Conservation (phyloP, 2,113 vertebrate species). For the Chinchilla lanigera region DNA sequence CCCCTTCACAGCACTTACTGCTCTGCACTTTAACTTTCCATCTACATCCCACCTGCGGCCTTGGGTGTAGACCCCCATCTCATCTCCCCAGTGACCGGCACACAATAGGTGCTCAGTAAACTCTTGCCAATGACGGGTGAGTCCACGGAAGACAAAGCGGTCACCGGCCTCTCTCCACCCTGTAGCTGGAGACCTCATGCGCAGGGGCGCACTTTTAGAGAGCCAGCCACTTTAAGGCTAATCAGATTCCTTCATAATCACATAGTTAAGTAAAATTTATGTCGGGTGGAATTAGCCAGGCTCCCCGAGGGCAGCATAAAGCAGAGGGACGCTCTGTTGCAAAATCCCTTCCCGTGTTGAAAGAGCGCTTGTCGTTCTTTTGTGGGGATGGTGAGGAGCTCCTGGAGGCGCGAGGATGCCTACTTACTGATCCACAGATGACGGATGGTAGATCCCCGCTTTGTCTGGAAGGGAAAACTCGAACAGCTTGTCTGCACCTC, state of each 20-base stretch:
- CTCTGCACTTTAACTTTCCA: fast-evolving
- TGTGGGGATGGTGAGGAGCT: slow-evolving; percentile 82
- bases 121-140: fast-evolving
- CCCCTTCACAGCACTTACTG: fast-evolving
- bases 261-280: slow-evolving; percentile 92
- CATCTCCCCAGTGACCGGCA: not conserved
- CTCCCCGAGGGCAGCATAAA: slow-evolving; percentile 87
- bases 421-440: slow-evolving; percentile 90
- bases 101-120: slow-evolving; percentile 23
- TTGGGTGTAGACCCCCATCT: not conserved
- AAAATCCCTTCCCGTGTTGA: slow-evolving; percentile 80
- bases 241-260: slow-evolving; percentile 88
- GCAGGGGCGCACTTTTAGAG: not conserved
- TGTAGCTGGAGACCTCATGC: fast-evolving
- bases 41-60: fast-evolving
- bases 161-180: fast-evolving
- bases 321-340: slow-evolving; percentile 82
- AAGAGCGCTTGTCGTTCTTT: slow-evolving; percentile 87
- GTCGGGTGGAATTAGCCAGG: slow-evolving; percentile 87
- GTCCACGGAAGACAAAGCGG: not conserved
- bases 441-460: slow-evolving; percentile 89
- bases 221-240: slow-evolving; percentile 82
- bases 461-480: slow-evolving; percentile 91
- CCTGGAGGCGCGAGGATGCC: slow-evolving; percentile 86
- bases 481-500: slow-evolving; percentile 95